phyloP scores from a whole-genome alignment of 2,113 vertebrate genomes.

The Clarias macrocephalus region DNA sequence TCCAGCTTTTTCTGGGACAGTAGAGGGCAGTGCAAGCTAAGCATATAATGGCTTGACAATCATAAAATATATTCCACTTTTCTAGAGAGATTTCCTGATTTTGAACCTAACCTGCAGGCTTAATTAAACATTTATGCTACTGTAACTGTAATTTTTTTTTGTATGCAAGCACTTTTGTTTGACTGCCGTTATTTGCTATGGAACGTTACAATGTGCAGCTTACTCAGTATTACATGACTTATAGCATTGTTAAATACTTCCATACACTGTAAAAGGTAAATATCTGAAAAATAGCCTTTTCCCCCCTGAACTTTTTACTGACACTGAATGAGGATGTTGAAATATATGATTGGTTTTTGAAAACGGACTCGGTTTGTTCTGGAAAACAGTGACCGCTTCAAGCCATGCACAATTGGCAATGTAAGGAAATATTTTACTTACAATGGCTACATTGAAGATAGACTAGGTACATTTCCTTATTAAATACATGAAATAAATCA shows the following conservation, averaged over 20 bases:
- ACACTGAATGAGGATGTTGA: slow-evolving; percentile 13
- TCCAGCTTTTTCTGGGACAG: slow-evolving; percentile 29
- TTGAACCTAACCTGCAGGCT: slow-evolving; percentile 27
- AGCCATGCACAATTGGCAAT: neutral
- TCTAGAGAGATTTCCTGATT: slow-evolving; percentile 30
- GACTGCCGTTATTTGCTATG: slow-evolving; percentile 5
- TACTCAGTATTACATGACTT: slow-evolving; percentile 5
- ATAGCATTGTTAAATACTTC: neutral
- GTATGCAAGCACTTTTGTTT: slow-evolving; percentile 18
- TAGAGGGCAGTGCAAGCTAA: slow-evolving; percentile 54
- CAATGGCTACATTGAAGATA: neutral
- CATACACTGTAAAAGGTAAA: slow-evolving; percentile 9
- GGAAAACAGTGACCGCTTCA: neutral
- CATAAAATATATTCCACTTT: slow-evolving; percentile 9
- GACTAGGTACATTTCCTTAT: neutral
- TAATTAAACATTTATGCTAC: slow-evolving; percentile 37
- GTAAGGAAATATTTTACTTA: neutral
- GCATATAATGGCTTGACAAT: slow-evolving; percentile 34
- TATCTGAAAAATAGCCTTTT: neutral
- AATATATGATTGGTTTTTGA: slow-evolving; percentile 5
- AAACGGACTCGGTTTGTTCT: neutral
- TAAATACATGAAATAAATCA: neutral
- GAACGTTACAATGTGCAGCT: neutral
- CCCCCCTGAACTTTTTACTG: slow-evolving; percentile 1
- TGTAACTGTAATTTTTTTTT: neutral